Conservation (phyloP, 2,888 invertebrate species). For the Hanleya hanleyi region DNA sequence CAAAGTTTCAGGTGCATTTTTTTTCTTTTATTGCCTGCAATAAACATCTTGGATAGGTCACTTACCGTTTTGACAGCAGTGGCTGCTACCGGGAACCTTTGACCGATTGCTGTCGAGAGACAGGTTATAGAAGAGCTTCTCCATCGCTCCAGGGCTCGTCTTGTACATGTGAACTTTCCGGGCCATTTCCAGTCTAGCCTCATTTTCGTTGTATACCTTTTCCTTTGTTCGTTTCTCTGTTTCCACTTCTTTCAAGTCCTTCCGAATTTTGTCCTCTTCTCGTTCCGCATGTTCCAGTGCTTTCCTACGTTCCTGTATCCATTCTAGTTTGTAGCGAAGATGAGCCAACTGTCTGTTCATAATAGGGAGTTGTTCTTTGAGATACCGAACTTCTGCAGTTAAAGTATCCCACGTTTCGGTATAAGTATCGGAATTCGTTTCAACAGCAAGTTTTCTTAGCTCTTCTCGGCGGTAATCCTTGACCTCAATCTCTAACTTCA, state of each 20-base stretch:
- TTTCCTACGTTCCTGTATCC: slow-evolving; percentile 44
- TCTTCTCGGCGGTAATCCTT: slow-evolving; percentile 54
- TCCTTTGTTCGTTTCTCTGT: slow-evolving; percentile 11
- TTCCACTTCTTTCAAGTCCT: slow-evolving; percentile 46
- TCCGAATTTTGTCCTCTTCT: slow-evolving; percentile 22
- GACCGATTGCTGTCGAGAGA: no score
- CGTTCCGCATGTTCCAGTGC: slow-evolving; percentile 43
- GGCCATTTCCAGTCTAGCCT: slow-evolving; percentile 51
- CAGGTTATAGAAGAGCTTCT: slow-evolving; percentile 62
- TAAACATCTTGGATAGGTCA: no score
- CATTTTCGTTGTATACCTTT: background rate
- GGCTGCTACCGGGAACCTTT: no score
- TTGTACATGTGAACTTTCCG: slow-evolving; percentile 56
- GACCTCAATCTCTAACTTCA: slow-evolving; percentile 60
- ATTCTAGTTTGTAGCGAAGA: slow-evolving; percentile 52
- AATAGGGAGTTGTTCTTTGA: slow-evolving; percentile 52
- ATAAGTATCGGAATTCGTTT: slow-evolving; percentile 34
- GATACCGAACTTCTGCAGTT: slow-evolving; percentile 52
- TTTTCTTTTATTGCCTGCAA: no score
- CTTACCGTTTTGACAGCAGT: no score
- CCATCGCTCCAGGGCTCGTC: slow-evolving; percentile 58
- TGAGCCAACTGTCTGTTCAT: slow-evolving; percentile 48
- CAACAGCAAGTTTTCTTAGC: slow-evolving; percentile 35
- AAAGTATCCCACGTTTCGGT: slow-evolving; percentile 54
- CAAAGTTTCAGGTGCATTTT: no score